Base-by-base conservation (phyloP, 2,797 vertebrate genomes). In the Diceros bicornis region DNA sequence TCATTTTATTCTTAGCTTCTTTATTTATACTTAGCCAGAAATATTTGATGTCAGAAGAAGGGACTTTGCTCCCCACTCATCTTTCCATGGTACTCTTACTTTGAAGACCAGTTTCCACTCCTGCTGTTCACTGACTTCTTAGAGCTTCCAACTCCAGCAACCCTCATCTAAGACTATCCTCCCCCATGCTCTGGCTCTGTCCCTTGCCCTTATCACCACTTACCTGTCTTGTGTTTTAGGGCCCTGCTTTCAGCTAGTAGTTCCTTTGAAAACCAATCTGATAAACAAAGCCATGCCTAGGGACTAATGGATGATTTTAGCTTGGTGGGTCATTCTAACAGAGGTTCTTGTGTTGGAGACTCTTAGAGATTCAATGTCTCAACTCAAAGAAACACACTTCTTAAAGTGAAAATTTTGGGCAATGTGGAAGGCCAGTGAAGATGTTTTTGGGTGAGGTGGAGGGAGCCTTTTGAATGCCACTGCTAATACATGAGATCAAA, bases 281-380 rank as follows among this genome's bases (percentile, higher is more conserved):
- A 95, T 84, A 62, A 92, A 83, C 4, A 16, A 91, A 96, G 72
- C 41, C 14, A 59, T 37, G 34, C 23, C 7, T 11, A 68, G 50
- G 64, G 72, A 93, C 87, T 96, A 72, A 71, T 20, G 77, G 77
- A 47, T 69, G 34, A 59, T 94, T 93, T 77, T 82, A 88, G 83
- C 7, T 94, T 59, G 64, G 47, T 29, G 34, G 41, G 27, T 23
- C 11, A 84, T 62, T 96, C 71, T 90, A 94, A 90, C 52, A 90
- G n/a, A 81, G 52, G 16, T 84, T 83, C 7, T 59, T 41, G 6
- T 66, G 37, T 29, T 90, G 47, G 21, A 23, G 8, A 77, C 34
- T 86, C 57, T 77, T 75, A 61, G 8, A 72, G 32, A 81, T 83
- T 5, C 10, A 68, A 34, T 37, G 41, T 34, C 17, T 82, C 55